Percentiles rank a stretch among this genome's conserved stretches.
phyloP scores from a whole-genome alignment of 2,797 vertebrate genomes.

The Borostomias antarcticus region DNA sequence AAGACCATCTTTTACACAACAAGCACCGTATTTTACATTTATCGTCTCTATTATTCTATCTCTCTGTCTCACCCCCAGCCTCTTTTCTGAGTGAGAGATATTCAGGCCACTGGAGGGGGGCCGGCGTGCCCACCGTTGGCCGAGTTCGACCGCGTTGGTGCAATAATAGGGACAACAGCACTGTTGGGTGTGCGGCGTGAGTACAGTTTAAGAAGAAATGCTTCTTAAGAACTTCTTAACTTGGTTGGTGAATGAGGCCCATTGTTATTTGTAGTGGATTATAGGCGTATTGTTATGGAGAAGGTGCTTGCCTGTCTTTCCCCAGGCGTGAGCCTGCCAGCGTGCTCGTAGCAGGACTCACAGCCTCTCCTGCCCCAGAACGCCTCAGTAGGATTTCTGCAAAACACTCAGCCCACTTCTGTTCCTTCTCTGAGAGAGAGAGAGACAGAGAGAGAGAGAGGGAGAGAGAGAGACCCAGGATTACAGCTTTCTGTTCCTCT shows the following conservation, averaged over 20 bases:
- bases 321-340: slow-evolving; percentile 14
- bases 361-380: slow-evolving; percentile 29
- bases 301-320: background rate
- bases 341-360: slow-evolving; percentile 19
- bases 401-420: slow-evolving; percentile 45
- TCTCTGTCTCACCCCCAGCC: too few relatives aligned
- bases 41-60: too few relatives aligned
- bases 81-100: too few relatives aligned
- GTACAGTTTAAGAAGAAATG: too few relatives aligned
- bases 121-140: too few relatives aligned
- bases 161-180: too few relatives aligned
- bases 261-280: background rate
- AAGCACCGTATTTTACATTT: too few relatives aligned
- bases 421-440: slow-evolving; percentile 28
- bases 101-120: too few relatives aligned
- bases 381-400: slow-evolving; percentile 34
- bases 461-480: slow-evolving; percentile 33
- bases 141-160: too few relatives aligned
- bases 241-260: background rate
- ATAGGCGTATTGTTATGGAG: background rate
- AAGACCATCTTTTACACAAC: too few relatives aligned
- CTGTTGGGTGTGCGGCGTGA: too few relatives aligned
- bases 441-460: background rate
- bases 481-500: slow-evolving; percentile 42
- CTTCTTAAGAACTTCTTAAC: too few relatives aligned